phyloP scores from a whole-genome alignment of 2,113 vertebrate species.

The Dasyornis broadbenti region DNA sequence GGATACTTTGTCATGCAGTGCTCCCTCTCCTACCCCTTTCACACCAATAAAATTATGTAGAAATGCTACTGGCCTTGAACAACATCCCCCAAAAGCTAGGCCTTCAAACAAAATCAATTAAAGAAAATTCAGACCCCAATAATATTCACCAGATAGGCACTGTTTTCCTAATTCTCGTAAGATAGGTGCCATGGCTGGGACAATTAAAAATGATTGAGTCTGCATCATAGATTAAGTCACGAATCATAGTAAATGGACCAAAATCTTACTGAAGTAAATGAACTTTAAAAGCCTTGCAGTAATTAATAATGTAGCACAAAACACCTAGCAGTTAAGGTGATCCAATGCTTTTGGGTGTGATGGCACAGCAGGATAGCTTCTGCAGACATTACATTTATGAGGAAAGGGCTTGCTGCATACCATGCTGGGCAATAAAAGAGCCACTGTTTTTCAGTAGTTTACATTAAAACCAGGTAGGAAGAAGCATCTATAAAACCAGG shows the following conservation, averaged over 20 bases:
- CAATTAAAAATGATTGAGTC: neutral
- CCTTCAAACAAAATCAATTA: neutral
- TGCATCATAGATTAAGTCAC: neutral
- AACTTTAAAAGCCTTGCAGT: neutral
- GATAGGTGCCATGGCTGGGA: neutral
- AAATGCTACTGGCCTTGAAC: neutral
- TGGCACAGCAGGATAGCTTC: neutral
- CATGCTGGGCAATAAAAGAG: neutral
- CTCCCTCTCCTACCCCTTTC: neutral
- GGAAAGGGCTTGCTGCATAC: neutral
- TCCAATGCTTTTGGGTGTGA: neutral
- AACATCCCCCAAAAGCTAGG: neutral
- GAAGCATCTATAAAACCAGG: neutral
- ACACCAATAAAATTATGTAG: neutral
- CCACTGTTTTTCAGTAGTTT: neutral
- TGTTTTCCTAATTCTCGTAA: neutral
- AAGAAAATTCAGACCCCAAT: neutral
- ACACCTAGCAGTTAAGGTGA: neutral
- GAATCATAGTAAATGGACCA: neutral
- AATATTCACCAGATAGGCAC: neutral
- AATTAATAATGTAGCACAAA: neutral
- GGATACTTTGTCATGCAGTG: neutral
- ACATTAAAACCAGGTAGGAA: neutral
- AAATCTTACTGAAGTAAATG: neutral
- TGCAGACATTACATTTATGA: neutral